Base-by-base conservation (phyloP, 2,113 vertebrate species). In the Sus scrofa region DNA sequence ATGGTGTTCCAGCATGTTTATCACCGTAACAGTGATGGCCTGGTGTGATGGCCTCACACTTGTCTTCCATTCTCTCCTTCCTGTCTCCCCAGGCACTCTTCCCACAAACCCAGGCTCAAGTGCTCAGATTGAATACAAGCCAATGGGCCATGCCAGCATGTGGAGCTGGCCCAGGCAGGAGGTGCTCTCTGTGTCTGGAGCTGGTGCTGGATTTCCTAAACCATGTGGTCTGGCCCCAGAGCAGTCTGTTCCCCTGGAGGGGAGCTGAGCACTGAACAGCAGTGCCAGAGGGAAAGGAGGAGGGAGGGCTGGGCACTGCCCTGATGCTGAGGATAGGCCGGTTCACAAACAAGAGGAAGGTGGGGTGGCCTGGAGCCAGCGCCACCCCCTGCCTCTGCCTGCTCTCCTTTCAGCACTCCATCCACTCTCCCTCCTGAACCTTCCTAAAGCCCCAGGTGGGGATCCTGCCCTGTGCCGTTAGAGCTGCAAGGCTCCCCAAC, bases 21-120 rank as follows among this genome's bases (percentile, higher is more conserved):
- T 20, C 56, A 50, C 0, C 24, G 58, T n/a, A 37, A 34, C 0
- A 8, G 70, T 32, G 7, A 32, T 0, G 2, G 19, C n/a, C n/a
- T n/a, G n/a, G n/a, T n/a, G n/a, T n/a, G n/a, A n/a, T n/a, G n/a
- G n/a, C n/a, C n/a, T n/a, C n/a, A n/a, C n/a, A n/a, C n/a, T n/a
- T n/a, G n/a, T n/a, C n/a, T n/a, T n/a, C n/a, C n/a, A n/a, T 0
- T 11, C 3, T 70, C 0, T 9, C 37, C 62, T 68, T 20, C 75
- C 13, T 13, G 32, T 3, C 32, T n/a, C n/a, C 67, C 62, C 0
- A 1, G 8, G 78, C 27, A 4, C 62, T 20, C 15, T 14, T 24
- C 6, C 27, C 0, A 3, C 58, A 71, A 16, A 54, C 32, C 52
- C 52, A n/a, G 52, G 70, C 62, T 44, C 77, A 1, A 22, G 54